Base-by-base conservation (phyloP, 2,113 vertebrate species). In the Pungitius pungitius region DNA sequence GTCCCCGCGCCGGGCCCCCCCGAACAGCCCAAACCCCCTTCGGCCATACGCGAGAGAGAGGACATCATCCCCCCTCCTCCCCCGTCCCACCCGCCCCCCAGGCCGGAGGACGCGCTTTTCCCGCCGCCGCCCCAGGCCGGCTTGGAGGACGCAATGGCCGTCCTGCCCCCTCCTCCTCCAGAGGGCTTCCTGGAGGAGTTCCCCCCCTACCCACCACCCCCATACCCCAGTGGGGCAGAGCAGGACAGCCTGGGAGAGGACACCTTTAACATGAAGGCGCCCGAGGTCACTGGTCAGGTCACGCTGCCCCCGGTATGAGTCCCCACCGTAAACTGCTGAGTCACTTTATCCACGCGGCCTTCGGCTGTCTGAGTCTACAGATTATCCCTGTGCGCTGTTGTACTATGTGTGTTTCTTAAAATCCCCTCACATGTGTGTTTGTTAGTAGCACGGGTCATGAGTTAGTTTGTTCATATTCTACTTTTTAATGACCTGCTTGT, bases 141-240 rank as follows among this genome's bases (percentile, higher is more conserved):
- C 57, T 39, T 22, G 17, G 89, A 91, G 14, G 85, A 75, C 84
- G 87, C 70, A 87, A 93, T 85, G 20, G 92, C 95, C 74, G 86
- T 58, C 73, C 54, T 91, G 5, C 84, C 94, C 0, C 91, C 93
- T 51, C 92, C 93, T 0, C 93, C 93, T 0, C 85, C 95, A 1
- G 96, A 98, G 1, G 87, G 94, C 18, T 97, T 95, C 81, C 79
- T 94, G 77, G 98, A 99, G 77, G 98, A 99, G 56, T 99, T 98
- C 52, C 97, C 98, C 6, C 97, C 98, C 0, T 99, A 99, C 80
- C 98, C 98, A n/a, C 95, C 95, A 1, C 97, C 98, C 0, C 98
- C 98, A 0, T 98, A 98, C 1, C 98, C 98, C 77, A 96, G 95
- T 0, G 95, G 95, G 3, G 95, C 94, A 20, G 97, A 98, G 17